A percentile compares a stretch with the other conserved stretches of the same genome.
Conservation (phyloP, 2,797 vertebrate genomes). For the Moxostoma hubbsi region DNA sequence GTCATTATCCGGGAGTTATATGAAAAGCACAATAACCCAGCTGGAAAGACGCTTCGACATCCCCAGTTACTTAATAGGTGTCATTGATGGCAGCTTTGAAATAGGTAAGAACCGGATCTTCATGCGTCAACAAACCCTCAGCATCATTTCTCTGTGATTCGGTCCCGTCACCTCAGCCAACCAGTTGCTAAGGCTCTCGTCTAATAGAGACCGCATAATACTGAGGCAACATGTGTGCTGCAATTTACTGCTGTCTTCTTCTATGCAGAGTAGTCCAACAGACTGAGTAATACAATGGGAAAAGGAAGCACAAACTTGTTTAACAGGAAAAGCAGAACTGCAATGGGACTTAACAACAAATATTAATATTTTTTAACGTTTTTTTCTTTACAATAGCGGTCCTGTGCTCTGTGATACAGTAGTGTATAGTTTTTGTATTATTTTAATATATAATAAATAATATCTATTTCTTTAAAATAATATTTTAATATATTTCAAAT, state of each 20-base stretch:
- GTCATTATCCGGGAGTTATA: slow-evolving; percentile 88
- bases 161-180: slow-evolving; percentile 10
- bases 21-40: slow-evolving; percentile 95
- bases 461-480: no score
- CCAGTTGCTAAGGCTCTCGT: slow-evolving; percentile 19
- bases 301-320: background rate
- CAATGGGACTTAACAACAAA: no score
- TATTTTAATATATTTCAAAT: no score
- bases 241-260: slow-evolving; percentile 22
- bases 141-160: background rate
- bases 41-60: slow-evolving; percentile 94
- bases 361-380: no score
- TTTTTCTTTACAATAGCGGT: no score
- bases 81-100: slow-evolving; percentile 97
- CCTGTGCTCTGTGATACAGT: no score
- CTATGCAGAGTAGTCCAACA: background rate
- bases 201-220: slow-evolving; percentile 19
- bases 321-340: no score
- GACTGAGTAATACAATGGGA: slow-evolving; percentile 7
- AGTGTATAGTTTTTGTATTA: no score
- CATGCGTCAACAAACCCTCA: slow-evolving; percentile 35
- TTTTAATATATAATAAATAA: no score
- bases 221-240: slow-evolving; percentile 16
- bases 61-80: slow-evolving; percentile 89
- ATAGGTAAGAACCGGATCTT: slow-evolving; percentile 81